A percentile compares a stretch with the other conserved stretches of the same genome.
Evolutionary conservation across 2,888 invertebrate species (phyloP).

Genomic region (Volucella inflata): DNA sequence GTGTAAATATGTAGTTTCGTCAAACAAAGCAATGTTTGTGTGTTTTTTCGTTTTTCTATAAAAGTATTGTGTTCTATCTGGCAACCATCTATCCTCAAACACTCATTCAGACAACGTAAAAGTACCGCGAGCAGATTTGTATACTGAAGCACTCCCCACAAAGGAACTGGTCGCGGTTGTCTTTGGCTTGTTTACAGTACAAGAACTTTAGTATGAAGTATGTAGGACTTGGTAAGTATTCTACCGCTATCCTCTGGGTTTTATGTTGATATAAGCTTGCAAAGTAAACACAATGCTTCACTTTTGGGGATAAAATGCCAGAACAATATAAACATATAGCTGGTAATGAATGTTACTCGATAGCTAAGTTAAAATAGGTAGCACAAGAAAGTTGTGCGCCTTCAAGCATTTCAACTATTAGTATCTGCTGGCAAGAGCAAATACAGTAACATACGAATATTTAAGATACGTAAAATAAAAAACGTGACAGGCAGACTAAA

Average conservation of each 20-base stretch:
- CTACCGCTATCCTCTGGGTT: conserved; percentile 21
- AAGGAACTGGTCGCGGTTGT: conserved; percentile 38
- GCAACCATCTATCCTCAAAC: not conserved
- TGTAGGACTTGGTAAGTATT: conserved; percentile 24
- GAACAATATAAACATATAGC: conserved; percentile 2
- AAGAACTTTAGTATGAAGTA: conserved; percentile 17
- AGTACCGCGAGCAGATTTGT: conserved; percentile 40
- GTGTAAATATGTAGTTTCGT: conserved; percentile 26
- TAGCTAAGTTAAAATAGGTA: not conserved
- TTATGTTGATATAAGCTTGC: conserved; percentile 32
- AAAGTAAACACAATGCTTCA: conserved; percentile 19
- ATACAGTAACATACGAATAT: too few relatives aligned
- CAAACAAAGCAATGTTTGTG: conserved; percentile 33
- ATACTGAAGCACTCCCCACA: conserved; percentile 28
- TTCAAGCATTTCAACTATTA: conserved; percentile 2
- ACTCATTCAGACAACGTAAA: not conserved
- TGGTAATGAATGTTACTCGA: not conserved
- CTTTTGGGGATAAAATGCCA: conserved; percentile 12
- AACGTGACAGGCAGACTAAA: too few relatives aligned
- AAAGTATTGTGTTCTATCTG: conserved; percentile 29
- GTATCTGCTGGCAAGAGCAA: too few relatives aligned
- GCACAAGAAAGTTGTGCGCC: conserved; percentile 4
- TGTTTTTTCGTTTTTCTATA: not conserved
- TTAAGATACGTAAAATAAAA: too few relatives aligned
- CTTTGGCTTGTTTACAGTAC: conserved; percentile 30